Percentiles rank a stretch among this genome's conserved stretches.
Conservation (phyloP, 2,888 invertebrate genomes). For the Protodeltote pygarga region DNA sequence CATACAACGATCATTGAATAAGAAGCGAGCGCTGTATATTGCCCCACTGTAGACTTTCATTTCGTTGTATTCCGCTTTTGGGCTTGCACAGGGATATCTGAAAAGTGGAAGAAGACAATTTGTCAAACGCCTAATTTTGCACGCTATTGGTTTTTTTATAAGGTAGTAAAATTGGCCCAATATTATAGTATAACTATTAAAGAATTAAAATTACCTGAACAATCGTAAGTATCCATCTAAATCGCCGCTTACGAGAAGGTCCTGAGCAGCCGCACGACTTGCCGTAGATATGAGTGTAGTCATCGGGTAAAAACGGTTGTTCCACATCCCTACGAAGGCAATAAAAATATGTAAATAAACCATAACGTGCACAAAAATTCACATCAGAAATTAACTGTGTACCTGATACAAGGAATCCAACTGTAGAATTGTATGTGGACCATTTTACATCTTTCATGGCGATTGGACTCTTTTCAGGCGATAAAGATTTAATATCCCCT, state of each 20-base stretch:
- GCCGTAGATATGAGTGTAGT: constrained; percentile 93
- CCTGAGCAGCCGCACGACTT: constrained; percentile 93
- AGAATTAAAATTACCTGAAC: constrained; percentile 88
- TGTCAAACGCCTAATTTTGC: background rate
- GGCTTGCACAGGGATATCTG: constrained; percentile 94
- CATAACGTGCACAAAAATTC: background rate
- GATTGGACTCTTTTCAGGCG: constrained; percentile 94
- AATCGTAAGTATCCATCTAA: constrained; percentile 95
- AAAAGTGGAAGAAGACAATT: no score
- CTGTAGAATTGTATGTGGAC: constrained; percentile 95
- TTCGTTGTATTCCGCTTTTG: constrained; percentile 95
- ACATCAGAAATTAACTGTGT: background rate
- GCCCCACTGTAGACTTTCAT: constrained; percentile 95
- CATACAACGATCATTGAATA: constrained; percentile 94
- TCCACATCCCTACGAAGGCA: constrained; percentile 93
- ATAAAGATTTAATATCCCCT: constrained; percentile 96
- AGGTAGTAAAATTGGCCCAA: no score
- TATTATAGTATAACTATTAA: no score
- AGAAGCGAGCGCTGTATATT: constrained; percentile 92
- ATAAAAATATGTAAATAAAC: constrained; percentile 6
- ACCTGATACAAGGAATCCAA: constrained; percentile 96
- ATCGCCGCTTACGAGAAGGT: constrained; percentile 94
- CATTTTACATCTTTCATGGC: constrained; percentile 97
- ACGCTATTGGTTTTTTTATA: no score
- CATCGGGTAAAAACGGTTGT: constrained; percentile 95